These are phyloP conservation scores for Corella eumyota DNA, from an alignment of 23 tunicate genomes.

Conservation along the genomic window DNA sequence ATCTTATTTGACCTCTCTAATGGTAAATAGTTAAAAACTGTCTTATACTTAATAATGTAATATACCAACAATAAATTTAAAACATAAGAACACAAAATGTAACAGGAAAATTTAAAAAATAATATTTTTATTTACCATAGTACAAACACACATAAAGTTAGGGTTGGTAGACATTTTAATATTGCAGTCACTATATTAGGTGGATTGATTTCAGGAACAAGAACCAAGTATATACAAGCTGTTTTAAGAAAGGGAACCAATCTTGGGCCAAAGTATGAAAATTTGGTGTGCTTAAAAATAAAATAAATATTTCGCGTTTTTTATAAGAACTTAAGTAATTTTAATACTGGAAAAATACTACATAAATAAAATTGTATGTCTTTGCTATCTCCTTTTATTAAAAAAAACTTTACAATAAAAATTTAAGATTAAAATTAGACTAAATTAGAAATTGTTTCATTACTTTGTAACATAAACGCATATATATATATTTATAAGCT, in stretches of 20 bases:
- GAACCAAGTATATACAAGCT: slow-evolving; percentile 71
- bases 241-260: slow-evolving; percentile 87
- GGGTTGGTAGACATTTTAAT: slow-evolving; percentile 66
- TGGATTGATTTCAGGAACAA: slow-evolving; percentile 80
- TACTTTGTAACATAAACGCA: too few species aligned
- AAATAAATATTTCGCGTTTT: too few species aligned
- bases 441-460: background rate
- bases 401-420: background rate
- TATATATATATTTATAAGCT: too few species aligned
- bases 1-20: too few species aligned
- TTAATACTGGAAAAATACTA: background rate
- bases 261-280: slow-evolving; percentile 82
- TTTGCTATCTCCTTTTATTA: too few species aligned
- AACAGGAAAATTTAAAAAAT: too few species aligned
- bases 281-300: slow-evolving; percentile 78
- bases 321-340: background rate
- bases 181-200: slow-evolving; percentile 81
- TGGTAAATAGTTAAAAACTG: too few species aligned
- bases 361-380: background rate
- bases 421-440: background rate
- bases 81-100: too few species aligned
- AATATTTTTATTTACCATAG: slow-evolving; percentile 88
- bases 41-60: too few species aligned
- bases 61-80: too few species aligned
- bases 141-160: slow-evolving; percentile 69